Evolutionary conservation across 2,113 vertebrate genomes (phyloP).

Genomic region (Entosphenus tridentatus): DNA sequence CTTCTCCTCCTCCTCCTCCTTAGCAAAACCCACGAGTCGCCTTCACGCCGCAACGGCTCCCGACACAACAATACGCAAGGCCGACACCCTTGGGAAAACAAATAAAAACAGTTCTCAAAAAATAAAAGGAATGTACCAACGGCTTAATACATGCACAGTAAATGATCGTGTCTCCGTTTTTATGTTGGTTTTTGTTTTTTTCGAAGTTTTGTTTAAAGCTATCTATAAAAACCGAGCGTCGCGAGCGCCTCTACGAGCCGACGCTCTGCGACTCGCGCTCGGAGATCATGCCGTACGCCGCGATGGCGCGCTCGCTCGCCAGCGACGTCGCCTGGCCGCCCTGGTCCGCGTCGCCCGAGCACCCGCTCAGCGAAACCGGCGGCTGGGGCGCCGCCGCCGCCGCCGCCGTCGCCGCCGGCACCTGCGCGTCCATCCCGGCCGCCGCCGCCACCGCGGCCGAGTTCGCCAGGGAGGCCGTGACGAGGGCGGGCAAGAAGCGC

Average conservation of each 20-base stretch:
- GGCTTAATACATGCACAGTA: slow-evolving; percentile 60
- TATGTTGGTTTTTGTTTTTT: too few relatives aligned
- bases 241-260: slow-evolving; percentile 36
- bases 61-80: slow-evolving; percentile 90
- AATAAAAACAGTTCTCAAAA: slow-evolving; percentile 99
- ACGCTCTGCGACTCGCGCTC: slow-evolving; percentile 99
- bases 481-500: slow-evolving; percentile 99
- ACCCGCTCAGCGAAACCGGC: slow-evolving; percentile 97
- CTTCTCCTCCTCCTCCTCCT: slow-evolving; percentile 12
- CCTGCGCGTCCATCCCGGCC: slow-evolving; percentile 9
- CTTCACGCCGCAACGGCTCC: slow-evolving; percentile 91
- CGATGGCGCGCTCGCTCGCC: too few relatives aligned
- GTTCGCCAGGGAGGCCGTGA: slow-evolving; percentile 81
- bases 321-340: slow-evolving; percentile 51
- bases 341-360: slow-evolving; percentile 94
- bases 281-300: slow-evolving; percentile 84
- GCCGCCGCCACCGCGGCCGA: too few relatives aligned
- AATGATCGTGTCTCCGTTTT: too few relatives aligned
- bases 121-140: slow-evolving; percentile 99
- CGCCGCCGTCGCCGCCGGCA: slow-evolving; percentile 14
- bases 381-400: slow-evolving; percentile 95
- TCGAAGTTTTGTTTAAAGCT: too few relatives aligned
- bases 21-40: slow-evolving; percentile 58
- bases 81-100: slow-evolving; percentile 78
- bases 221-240: too few relatives aligned